phyloP scores from a whole-genome alignment of 2,797 vertebrate genomes.

The Syncerus caffer region DNA sequence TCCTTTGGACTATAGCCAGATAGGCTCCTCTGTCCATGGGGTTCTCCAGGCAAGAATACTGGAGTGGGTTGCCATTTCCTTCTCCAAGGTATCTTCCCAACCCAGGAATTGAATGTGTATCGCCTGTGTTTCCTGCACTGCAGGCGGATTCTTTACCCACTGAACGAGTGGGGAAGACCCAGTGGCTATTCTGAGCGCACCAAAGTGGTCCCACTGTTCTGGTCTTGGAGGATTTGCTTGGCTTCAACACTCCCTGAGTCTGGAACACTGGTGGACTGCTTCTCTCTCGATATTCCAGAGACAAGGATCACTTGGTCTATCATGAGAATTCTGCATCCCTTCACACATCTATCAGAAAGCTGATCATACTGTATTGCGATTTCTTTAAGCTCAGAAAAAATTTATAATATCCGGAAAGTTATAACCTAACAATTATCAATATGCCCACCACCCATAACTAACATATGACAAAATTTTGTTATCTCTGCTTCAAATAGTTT shows the following conservation, averaged over 20 bases:
- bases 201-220: not conserved
- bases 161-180: not conserved
- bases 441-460: not conserved
- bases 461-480: not conserved
- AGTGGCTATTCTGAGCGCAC: not conserved
- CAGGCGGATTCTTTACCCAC: not conserved
- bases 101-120: not conserved
- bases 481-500: not conserved
- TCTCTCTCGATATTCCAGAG: not conserved
- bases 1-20: not conserved
- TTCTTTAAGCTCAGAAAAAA: not conserved
- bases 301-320: not conserved
- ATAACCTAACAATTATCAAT: not conserved
- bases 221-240: not conserved
- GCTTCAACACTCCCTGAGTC: not conserved
- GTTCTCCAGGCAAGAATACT: not conserved
- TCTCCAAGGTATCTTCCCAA: not conserved
- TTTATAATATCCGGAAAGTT: not conserved
- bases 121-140: not conserved
- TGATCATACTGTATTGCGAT: not conserved
- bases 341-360: not conserved
- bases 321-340: not conserved
- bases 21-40: not conserved
- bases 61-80: not conserved
- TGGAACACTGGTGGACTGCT: not conserved